Percentiles rank a stretch among this genome's conserved stretches.
Evolutionary conservation across 2,113 vertebrate genomes (phyloP).

Genomic region (Pangasianodon gigas): DNA sequence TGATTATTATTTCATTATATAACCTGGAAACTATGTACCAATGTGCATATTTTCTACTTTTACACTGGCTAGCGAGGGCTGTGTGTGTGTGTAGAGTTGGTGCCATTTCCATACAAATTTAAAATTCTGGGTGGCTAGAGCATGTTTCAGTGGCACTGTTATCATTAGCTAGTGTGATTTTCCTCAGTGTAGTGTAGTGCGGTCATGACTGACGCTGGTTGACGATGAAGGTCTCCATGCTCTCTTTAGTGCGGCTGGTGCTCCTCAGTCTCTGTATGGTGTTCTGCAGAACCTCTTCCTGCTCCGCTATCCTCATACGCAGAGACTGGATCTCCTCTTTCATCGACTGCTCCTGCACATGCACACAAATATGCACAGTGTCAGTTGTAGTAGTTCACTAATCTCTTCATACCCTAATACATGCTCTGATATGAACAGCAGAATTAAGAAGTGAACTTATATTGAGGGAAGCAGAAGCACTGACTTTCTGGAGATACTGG

Average conservation of each 20-base stretch:
- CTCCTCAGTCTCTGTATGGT: slow-evolving; percentile 75
- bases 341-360: slow-evolving; percentile 77
- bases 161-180: not conserved
- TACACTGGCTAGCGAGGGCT: no score
- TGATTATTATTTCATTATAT: not conserved
- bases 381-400: not conserved
- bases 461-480: not conserved
- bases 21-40: not conserved
- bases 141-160: not conserved
- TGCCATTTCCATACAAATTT: not conserved
- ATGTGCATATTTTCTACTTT: not conserved
- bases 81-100: not conserved
- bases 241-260: slow-evolving; percentile 83
- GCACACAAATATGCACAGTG: not conserved
- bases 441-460: not conserved
- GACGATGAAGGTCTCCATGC: slow-evolving; percentile 91
- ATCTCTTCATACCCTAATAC: no score
- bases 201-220: slow-evolving; percentile 80
- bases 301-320: slow-evolving; percentile 76
- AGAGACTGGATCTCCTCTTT: slow-evolving; percentile 82
- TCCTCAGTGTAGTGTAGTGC: not conserved
- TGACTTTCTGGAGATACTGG: slow-evolving; percentile 71
- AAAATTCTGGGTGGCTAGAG: not conserved
- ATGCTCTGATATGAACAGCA: not conserved
- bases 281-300: slow-evolving; percentile 82